Evolutionary conservation across 2,888 invertebrate species (phyloP), one percentile per base, ranked within the genome.

Genomic region (Caenorhabditis sulstoni): DNA sequence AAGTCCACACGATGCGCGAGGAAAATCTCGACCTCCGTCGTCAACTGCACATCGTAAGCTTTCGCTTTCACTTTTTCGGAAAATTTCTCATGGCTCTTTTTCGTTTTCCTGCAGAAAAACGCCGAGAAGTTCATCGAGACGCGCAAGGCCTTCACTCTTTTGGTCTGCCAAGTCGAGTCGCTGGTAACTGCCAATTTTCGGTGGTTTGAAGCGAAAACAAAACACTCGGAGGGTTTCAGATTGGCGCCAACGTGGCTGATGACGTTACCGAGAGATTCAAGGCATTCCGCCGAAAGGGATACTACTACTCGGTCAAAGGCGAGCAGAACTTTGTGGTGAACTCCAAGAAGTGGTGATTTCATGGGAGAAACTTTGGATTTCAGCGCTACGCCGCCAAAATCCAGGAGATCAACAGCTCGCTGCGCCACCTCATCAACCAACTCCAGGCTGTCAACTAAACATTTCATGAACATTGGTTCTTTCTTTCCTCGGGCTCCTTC

Each of bases 21-120:
- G 71, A 73, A 52, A 7, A 58, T 4, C 9, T 62, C 11, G 73
- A 73, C 37, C 73, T 73, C n/a, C 73, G 73, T 47, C 64, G 29
- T 5, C 64, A 73, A 14, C 20, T 64, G 23, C 57, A 73, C 20
- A 58, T 73, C 14, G 73, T 73, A 11, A 62, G 71, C 62, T 55
- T 0, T 3, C 16, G 18, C 16, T 16, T n/a, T 29, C 44, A 18
- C 18, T 45, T 20, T 29, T 9, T 35, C 23, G 16, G 16, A 16
- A 20, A n/a, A 3, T 39, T 12, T 55, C 20, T 39, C 29, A 29
- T 29, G 29, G 4, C 29, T 5, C 29, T 29, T 29, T 29, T 29
- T 29, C 29, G 29, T 29, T 29, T 57, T 22, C 8, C 55, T 64
- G n/a, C 64, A 73, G 73, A 57, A 64, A 50, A 64, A 73, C 9